phyloP scores from a whole-genome alignment of 2,888 invertebrate species.

The Agriotes lineatus region DNA sequence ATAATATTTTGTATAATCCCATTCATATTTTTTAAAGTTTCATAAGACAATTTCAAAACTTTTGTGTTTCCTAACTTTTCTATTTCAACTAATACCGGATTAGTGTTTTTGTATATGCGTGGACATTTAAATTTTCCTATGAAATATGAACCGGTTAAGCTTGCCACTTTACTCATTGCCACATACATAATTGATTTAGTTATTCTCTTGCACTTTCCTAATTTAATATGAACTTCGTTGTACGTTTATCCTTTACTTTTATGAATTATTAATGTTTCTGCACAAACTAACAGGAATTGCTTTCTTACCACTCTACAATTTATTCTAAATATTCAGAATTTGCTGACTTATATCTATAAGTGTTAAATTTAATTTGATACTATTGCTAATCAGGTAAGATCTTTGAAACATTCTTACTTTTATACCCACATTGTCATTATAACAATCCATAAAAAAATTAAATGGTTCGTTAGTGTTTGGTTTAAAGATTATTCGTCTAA shows the following conservation, averaged over 20 bases:
- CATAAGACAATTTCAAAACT: neutral
- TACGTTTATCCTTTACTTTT: too few species aligned
- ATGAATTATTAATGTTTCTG: neutral
- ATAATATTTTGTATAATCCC: neutral
- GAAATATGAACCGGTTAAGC: neutral
- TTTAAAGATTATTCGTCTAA: too few species aligned
- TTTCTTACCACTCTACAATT: neutral
- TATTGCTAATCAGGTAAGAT: neutral
- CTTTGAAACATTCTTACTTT: neutral
- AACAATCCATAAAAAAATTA: neutral
- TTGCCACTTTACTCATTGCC: neutral
- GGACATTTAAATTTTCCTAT: too few species aligned
- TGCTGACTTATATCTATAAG: too few species aligned
- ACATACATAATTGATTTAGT: too few species aligned
- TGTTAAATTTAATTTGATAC: too few species aligned
- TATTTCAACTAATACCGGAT: too few species aligned
- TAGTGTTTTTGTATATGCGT: neutral
- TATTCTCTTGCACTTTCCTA: too few species aligned
- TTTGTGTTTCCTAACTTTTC: neutral
- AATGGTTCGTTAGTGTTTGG: too few species aligned
- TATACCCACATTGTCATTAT: neutral
- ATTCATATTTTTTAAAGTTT: neutral
- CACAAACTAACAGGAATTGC: too few species aligned
- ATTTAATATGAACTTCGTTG: too few species aligned
- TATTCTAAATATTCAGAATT: neutral